A percentile compares a stretch with the other conserved stretches of the same genome.
Conservation (phyloP, 23 tunicate species). For the Halocynthia aurantium region DNA sequence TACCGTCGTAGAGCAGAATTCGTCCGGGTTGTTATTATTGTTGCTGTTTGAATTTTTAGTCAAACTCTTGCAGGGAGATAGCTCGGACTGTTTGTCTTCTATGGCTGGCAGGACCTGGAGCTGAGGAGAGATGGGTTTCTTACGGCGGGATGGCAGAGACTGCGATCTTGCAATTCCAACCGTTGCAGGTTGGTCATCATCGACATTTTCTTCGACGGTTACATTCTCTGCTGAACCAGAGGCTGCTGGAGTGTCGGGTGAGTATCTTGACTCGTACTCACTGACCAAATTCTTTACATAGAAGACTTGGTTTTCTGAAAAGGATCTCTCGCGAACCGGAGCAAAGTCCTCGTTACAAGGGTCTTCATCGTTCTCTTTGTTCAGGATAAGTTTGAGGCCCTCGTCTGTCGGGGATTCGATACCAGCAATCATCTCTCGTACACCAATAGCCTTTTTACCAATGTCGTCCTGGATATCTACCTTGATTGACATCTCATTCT, state of each 20-base stretch:
- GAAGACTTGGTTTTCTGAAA: slow-evolving; percentile 1
- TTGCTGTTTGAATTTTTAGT: neutral
- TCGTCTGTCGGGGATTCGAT: neutral
- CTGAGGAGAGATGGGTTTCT: neutral
- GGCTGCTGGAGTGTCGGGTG: too few species aligned
- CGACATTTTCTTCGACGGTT: neutral
- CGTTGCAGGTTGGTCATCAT: neutral
- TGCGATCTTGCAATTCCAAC: slow-evolving; percentile 3
- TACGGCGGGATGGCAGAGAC: neutral
- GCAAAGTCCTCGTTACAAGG: neutral
- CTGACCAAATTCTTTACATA: slow-evolving; percentile 2
- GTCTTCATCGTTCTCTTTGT: neutral
- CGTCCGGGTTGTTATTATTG: neutral
- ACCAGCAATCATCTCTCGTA: neutral
- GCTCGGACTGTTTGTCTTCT: neutral
- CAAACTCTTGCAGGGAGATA: too few species aligned
- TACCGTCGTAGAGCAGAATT: neutral
- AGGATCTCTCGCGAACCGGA: slow-evolving; percentile 5
- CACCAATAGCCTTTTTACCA: too few species aligned
- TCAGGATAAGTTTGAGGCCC: too few species aligned
- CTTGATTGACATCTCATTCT: too few species aligned
- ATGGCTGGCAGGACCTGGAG: neutral
- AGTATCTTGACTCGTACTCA: neutral
- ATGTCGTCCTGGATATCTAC: too few species aligned
- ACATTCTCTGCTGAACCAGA: too few species aligned